These are phyloP conservation scores for Aplidium turbinatum DNA, from an alignment of 23 tunicate species.

Conservation along the genomic window DNA sequence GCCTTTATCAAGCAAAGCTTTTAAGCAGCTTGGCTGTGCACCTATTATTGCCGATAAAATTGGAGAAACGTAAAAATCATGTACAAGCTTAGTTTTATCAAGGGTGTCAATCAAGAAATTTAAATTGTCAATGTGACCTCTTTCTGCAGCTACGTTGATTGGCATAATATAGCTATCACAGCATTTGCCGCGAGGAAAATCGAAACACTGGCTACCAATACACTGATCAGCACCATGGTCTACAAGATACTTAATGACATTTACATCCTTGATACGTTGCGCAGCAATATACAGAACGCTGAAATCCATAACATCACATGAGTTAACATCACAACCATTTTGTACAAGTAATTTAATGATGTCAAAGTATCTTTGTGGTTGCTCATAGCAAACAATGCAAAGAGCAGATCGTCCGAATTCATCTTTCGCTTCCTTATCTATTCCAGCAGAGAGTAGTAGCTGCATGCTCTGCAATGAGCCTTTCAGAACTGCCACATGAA, in stretches of 20 bases:
- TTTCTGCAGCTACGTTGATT: conserved; percentile 37
- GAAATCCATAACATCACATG: conserved; percentile 37
- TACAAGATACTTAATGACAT: conserved; percentile 14
- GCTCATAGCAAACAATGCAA: conserved; percentile 19
- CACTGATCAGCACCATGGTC: conserved; percentile 41
- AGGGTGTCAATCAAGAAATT: neutral
- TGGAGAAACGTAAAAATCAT: conserved; percentile 14
- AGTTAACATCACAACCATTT: conserved; percentile 42
- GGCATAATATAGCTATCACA: no score
- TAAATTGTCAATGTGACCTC: neutral
- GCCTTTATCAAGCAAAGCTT: conserved; percentile 17
- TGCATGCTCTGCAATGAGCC: conserved; percentile 14
- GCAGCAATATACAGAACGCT: conserved; percentile 56
- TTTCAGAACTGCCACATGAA: conserved; percentile 39
- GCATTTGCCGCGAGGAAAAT: no score
- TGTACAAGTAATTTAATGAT: conserved; percentile 18
- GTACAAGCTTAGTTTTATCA: neutral
- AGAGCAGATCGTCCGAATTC: conserved; percentile 34
- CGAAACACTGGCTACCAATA: no score
- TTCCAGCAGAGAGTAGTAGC: conserved; percentile 5
- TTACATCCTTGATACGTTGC: conserved; percentile 5
- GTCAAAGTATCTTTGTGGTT: neutral
- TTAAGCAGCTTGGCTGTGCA: conserved; percentile 10
- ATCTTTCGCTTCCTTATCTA: conserved; percentile 34
- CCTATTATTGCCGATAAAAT: conserved; percentile 30